Conservation (phyloP, 2,113 vertebrate genomes). For the Callithrix jacchus region DNA sequence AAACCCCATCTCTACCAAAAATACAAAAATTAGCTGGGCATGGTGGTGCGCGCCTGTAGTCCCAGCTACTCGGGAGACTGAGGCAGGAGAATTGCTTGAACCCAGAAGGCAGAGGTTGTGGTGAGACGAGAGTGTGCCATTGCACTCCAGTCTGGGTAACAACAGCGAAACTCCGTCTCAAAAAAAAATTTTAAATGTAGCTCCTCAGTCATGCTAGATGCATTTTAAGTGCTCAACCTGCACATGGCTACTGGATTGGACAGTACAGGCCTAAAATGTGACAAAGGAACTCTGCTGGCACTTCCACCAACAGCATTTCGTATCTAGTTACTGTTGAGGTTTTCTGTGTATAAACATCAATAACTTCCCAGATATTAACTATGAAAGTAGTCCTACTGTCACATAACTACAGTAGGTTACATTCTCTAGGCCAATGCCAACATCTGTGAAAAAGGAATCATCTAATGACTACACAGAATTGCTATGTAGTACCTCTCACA, state of each 20-base stretch:
- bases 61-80: too few species aligned
- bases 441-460: conserved; percentile 3
- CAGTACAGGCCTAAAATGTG: neutral
- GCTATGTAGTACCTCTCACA: neutral
- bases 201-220: neutral
- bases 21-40: too few species aligned
- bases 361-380: neutral
- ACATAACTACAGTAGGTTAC: neutral
- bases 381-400: neutral
- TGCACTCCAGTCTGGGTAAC: too few species aligned
- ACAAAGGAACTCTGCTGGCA: neutral
- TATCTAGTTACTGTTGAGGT: neutral
- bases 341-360: neutral
- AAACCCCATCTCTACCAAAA: too few species aligned
- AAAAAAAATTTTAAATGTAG: neutral
- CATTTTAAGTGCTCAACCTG: neutral
- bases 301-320: neutral
- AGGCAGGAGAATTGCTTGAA: too few species aligned
- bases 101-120: too few species aligned
- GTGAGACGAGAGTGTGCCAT: too few species aligned
- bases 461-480: conserved; percentile 34
- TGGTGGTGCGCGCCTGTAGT: too few species aligned
- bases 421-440: conserved; percentile 2
- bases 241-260: neutral
- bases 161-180: too few species aligned